Evolutionary conservation across 2,888 invertebrate genomes (phyloP).

Genomic region (Diarsia dahlii): DNA sequence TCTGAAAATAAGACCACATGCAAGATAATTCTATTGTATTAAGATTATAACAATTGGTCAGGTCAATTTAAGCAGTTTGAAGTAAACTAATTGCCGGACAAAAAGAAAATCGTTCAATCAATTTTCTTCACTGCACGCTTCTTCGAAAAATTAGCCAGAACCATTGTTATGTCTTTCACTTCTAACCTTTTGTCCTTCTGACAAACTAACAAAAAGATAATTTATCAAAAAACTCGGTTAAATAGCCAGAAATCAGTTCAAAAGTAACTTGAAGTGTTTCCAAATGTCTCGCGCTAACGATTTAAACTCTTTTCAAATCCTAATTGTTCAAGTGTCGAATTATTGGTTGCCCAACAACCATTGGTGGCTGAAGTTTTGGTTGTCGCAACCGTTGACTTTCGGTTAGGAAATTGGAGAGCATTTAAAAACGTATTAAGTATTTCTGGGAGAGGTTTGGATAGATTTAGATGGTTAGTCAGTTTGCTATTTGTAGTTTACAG

Average conservation of each 20-base stretch:
- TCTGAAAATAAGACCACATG: neutral
- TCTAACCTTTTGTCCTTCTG: slow-evolving; percentile 15
- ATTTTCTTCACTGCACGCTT: slow-evolving; percentile 16
- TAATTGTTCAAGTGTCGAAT: slow-evolving; percentile 78
- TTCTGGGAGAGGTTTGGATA: slow-evolving; percentile 17
- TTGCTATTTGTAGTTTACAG: neutral
- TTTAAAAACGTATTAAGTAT: slow-evolving; percentile 73
- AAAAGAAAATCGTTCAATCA: neutral
- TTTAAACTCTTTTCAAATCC: slow-evolving; percentile 71
- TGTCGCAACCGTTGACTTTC: slow-evolving; percentile 68
- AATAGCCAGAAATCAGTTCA: slow-evolving; percentile 53
- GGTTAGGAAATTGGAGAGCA: slow-evolving; percentile 68
- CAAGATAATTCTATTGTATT: slow-evolving; percentile 12
- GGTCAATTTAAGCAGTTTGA: neutral
- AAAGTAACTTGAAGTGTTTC: slow-evolving; percentile 53
- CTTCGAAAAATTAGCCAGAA: neutral
- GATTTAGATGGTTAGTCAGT: neutral
- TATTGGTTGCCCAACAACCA: slow-evolving; percentile 70
- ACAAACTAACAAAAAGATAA: slow-evolving; percentile 14
- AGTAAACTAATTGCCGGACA: neutral
- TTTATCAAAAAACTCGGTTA: slow-evolving; percentile 42
- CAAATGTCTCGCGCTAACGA: slow-evolving; percentile 71
- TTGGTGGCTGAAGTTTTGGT: slow-evolving; percentile 57
- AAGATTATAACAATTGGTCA: neutral
- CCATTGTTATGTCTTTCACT: neutral